Conservation (phyloP, 2,888 invertebrate species). For the Itoplectis maculator region DNA sequence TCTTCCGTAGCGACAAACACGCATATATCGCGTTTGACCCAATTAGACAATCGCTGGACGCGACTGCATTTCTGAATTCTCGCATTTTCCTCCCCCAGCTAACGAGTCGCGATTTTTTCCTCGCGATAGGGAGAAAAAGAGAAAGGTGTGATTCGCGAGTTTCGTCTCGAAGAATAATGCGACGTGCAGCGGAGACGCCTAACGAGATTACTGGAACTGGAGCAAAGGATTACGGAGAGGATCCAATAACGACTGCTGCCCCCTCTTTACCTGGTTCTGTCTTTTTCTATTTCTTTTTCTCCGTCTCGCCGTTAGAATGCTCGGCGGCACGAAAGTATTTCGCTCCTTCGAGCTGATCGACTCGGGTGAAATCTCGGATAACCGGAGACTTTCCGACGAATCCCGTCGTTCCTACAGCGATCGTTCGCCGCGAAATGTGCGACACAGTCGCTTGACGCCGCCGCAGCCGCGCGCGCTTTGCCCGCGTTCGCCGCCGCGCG, state of each 20-base stretch:
- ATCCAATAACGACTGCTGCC: constrained; percentile 53
- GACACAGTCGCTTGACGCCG: background rate
- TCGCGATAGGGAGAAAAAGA: background rate
- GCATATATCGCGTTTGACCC: constrained; percentile 30
- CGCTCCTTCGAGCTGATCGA: background rate
- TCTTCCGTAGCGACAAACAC: background rate
- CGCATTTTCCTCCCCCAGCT: background rate
- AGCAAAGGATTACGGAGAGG: constrained; percentile 58
- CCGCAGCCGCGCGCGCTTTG: constrained; percentile 5
- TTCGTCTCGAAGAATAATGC: background rate
- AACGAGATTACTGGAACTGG: constrained; percentile 62
- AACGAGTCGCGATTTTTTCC: no score
- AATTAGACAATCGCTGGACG: constrained; percentile 31
- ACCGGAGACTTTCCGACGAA: constrained; percentile 46
- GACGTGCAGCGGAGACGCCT: constrained; percentile 15
- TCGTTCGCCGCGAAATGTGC: background rate
- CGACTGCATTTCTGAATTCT: background rate
- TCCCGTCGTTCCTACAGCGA: background rate
- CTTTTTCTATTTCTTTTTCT: constrained; percentile 8
- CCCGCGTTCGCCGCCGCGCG: background rate
- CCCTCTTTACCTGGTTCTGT: background rate
- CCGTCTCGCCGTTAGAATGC: constrained; percentile 41
- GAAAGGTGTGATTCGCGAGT: background rate
- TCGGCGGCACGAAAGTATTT: constrained; percentile 43
- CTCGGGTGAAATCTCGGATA: constrained; percentile 39